Conservation (phyloP, 2,113 vertebrate species). For the Cettia cetti region DNA sequence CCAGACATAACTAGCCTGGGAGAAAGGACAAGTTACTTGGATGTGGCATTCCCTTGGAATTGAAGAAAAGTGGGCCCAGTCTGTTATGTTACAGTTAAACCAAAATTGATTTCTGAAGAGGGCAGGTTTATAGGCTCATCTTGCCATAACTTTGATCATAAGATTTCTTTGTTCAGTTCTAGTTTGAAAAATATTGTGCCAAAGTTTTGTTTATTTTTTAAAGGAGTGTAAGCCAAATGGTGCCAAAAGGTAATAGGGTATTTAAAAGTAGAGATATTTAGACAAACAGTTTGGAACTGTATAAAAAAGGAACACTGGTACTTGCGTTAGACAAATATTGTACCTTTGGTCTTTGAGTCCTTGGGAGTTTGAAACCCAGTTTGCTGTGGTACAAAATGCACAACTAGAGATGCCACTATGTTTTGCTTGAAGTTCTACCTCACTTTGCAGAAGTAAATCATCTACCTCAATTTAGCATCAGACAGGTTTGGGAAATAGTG, state of each 20-base stretch:
- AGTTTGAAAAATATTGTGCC: slow-evolving; percentile 65
- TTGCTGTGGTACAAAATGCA: slow-evolving; percentile 59
- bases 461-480: slow-evolving; percentile 72
- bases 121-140: slow-evolving; percentile 45
- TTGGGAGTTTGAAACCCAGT: slow-evolving; percentile 32
- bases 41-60: not conserved
- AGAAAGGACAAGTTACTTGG: not conserved
- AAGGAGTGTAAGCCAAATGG: slow-evolving; percentile 65
- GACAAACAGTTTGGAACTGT: slow-evolving; percentile 73
- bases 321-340: slow-evolving; percentile 40
- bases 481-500: slow-evolving; percentile 38
- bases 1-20: not conserved
- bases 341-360: slow-evolving; percentile 30
- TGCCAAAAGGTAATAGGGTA: slow-evolving; percentile 75
- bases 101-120: slow-evolving; percentile 42
- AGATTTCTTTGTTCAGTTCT: slow-evolving; percentile 53
- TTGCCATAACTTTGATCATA: slow-evolving; percentile 39
- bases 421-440: slow-evolving; percentile 70
- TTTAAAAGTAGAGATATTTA: slow-evolving; percentile 66
- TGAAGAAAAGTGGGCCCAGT: slow-evolving; percentile 7
- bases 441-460: slow-evolving; percentile 54
- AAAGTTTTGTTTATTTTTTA: slow-evolving; percentile 67
- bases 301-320: slow-evolving; percentile 64
- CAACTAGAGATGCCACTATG: slow-evolving; percentile 53
- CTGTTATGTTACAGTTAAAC: slow-evolving; percentile 44